phyloP scores from a whole-genome alignment of 92 coral and sea anemone genomes.

The Zoanthus solanderi region DNA sequence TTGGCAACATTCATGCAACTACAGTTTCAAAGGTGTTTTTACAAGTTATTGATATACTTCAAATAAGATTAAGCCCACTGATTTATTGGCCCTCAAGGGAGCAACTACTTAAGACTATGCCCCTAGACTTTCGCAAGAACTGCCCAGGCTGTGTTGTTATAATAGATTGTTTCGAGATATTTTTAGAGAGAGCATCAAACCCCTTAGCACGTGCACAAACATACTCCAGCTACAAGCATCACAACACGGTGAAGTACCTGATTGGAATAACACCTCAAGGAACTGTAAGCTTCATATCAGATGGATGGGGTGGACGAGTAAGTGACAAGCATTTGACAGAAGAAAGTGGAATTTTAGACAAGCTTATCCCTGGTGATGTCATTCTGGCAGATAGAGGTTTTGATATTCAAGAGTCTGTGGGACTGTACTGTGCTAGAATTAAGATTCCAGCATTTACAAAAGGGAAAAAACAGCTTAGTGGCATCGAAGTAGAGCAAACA shows the following conservation, averaged over 20 bases:
- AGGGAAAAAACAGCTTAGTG: slow-evolving; percentile 70
- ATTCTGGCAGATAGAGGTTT: slow-evolving; percentile 73
- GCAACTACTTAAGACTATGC: slow-evolving; percentile 14
- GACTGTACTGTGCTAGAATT: slow-evolving; percentile 67
- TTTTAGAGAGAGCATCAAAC: slow-evolving; percentile 34
- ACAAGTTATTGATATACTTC: slow-evolving; percentile 57
- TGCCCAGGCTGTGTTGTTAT: slow-evolving; percentile 36
- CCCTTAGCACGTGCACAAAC: slow-evolving; percentile 52
- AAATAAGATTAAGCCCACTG: slow-evolving; percentile 36
- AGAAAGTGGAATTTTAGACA: slow-evolving; percentile 67
- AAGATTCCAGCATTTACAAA: slow-evolving; percentile 73
- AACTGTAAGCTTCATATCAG: slow-evolving; percentile 56
- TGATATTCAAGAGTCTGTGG: slow-evolving; percentile 73
- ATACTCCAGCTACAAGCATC: slow-evolving; percentile 48
- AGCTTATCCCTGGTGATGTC: slow-evolving; percentile 70
- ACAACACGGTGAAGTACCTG: slow-evolving; percentile 12
- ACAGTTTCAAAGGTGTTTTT: slow-evolving; percentile 37
- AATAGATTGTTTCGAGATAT: slow-evolving; percentile 36
- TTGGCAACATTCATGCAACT: slow-evolving; percentile 43
- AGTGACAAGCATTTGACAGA: slow-evolving; percentile 29
- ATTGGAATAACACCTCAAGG: slow-evolving; percentile 59
- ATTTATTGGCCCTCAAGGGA: slow-evolving; percentile 32
- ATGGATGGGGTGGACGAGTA: slow-evolving; percentile 52
- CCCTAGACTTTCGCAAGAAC: slow-evolving; percentile 11
- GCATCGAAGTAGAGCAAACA: slow-evolving; percentile 74